A percentile compares a stretch with the other conserved stretches of the same genome.
phyloP scores from a whole-genome alignment of 2,888 invertebrate genomes.

The Zygaena filipendulae region DNA sequence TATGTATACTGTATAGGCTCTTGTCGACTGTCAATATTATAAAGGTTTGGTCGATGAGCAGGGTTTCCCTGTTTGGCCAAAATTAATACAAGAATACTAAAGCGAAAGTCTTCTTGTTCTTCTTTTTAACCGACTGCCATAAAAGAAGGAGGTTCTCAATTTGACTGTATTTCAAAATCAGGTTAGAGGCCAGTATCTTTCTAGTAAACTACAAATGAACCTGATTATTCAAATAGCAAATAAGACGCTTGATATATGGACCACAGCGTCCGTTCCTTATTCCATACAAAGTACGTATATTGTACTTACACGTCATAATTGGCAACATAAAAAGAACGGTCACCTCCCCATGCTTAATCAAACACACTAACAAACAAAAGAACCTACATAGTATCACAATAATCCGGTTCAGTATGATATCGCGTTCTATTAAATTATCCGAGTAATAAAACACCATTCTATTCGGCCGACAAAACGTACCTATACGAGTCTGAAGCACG shows the following conservation, averaged over 20 bases:
- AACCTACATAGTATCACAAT: slow-evolving; percentile 34
- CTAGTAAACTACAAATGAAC: no score
- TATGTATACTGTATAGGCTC: no score
- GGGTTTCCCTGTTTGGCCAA: no score
- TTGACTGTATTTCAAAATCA: no score
- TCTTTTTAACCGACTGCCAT: background rate
- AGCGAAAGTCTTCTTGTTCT: no score
- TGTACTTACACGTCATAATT: no score
- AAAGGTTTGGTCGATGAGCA: no score
- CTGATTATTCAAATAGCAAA: no score
- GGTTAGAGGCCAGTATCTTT: no score
- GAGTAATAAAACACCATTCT: slow-evolving; percentile 58
- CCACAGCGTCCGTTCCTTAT: slow-evolving; percentile 25
- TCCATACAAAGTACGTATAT: slow-evolving; percentile 28
- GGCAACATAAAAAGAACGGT: slow-evolving; percentile 26
- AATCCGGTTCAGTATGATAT: slow-evolving; percentile 39
- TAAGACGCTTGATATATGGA: slow-evolving; percentile 57
- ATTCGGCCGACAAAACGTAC: slow-evolving; percentile 37
- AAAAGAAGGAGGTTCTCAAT: background rate
- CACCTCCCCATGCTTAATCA: slow-evolving; percentile 54
- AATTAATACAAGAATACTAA: no score
- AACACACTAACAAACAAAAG: slow-evolving; percentile 26
- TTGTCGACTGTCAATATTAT: no score
- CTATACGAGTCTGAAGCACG: slow-evolving; percentile 41
- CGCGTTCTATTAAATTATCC: slow-evolving; percentile 53